Evolutionary conservation across 2,888 invertebrate genomes (phyloP).

Genomic region (Cosmia trapezina): DNA sequence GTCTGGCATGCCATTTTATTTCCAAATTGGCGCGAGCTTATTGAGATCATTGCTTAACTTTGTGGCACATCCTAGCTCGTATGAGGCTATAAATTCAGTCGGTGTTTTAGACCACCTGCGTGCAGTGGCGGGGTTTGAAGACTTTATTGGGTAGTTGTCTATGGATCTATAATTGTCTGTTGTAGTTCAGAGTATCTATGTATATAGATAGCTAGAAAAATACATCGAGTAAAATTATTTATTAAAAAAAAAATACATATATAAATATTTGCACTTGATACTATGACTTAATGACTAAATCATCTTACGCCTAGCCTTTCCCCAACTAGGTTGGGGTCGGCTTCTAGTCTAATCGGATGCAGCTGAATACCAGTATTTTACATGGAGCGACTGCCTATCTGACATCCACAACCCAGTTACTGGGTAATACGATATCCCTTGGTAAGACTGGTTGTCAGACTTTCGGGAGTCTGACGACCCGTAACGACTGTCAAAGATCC

Average conservation of each 20-base stretch:
- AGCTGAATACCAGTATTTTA: too few species aligned
- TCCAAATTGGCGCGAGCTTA: conserved; percentile 77
- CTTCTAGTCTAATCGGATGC: too few species aligned
- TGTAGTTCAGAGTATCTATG: neutral
- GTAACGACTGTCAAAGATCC: too few species aligned
- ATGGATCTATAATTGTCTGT: neutral
- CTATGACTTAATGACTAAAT: too few species aligned
- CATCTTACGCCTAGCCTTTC: too few species aligned
- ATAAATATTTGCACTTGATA: too few species aligned
- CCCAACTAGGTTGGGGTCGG: too few species aligned
- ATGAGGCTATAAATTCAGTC: conserved; percentile 65
- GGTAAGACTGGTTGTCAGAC: too few species aligned
- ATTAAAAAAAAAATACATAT: neutral
- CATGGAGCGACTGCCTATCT: too few species aligned
- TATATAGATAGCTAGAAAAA: neutral
- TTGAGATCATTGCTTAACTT: conserved; percentile 78
- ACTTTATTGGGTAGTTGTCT: conserved; percentile 27
- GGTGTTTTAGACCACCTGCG: conserved; percentile 57
- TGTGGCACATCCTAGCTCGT: conserved; percentile 54
- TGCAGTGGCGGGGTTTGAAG: conserved; percentile 52
- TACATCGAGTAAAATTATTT: neutral
- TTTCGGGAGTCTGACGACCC: too few species aligned
- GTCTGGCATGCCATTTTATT: conserved; percentile 69
- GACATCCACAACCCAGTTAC: too few species aligned
- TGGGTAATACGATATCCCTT: too few species aligned